Percentiles rank a stretch among this genome's conserved stretches.
phyloP scores from a whole-genome alignment of 2,888 invertebrate genomes.

The Plusia festucae region DNA sequence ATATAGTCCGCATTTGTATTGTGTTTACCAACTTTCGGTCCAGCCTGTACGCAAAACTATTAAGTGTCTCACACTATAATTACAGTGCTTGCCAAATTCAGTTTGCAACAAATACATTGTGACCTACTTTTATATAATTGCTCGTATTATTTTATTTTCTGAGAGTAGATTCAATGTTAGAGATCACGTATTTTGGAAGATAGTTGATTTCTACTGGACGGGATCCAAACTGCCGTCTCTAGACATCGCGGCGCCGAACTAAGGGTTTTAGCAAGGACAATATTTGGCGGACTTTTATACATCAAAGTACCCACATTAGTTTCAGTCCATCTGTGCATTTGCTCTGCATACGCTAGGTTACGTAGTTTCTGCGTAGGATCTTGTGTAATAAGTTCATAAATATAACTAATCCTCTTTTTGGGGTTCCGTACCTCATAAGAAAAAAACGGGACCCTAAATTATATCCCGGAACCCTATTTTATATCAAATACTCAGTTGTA shows the following conservation, averaged over 20 bases:
- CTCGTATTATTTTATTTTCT: neutral
- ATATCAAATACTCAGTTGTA: too few species aligned
- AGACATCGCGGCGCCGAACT: constrained; percentile 55
- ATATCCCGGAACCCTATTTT: too few species aligned
- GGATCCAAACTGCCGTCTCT: constrained; percentile 52
- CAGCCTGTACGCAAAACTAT: too few species aligned
- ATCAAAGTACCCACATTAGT: neutral
- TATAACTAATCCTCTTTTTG: too few species aligned
- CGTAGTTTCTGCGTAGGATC: too few species aligned
- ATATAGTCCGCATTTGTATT: too few species aligned
- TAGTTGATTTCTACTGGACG: constrained; percentile 51
- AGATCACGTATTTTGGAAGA: constrained; percentile 11
- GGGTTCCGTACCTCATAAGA: too few species aligned
- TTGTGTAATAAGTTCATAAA: too few species aligned
- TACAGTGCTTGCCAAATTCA: neutral
- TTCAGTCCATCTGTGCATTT: too few species aligned
- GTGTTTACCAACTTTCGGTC: too few species aligned
- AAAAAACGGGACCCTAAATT: too few species aligned
- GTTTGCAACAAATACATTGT: neutral
- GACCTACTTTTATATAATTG: neutral
- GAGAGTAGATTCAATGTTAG: neutral
- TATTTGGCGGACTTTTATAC: neutral
- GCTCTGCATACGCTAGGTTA: too few species aligned
- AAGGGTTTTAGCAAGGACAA: neutral
- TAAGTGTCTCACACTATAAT: neutral